phyloP scores from a whole-genome alignment of 2,888 invertebrate species.

The Hypomecis atomaria region DNA sequence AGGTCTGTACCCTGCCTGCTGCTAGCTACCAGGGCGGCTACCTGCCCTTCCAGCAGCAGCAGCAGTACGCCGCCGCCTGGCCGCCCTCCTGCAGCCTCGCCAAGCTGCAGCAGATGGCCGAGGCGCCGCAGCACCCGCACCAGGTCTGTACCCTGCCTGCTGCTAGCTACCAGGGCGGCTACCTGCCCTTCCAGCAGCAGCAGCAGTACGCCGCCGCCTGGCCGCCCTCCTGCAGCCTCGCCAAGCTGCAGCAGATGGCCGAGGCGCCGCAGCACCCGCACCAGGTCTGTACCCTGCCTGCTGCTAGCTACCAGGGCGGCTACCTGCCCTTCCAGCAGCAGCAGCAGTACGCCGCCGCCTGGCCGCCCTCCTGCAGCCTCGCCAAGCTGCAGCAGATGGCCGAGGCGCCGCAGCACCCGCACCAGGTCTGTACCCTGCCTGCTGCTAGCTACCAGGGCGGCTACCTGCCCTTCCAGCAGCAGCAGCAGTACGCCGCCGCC shows the following conservation, averaged over 20 bases:
- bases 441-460: slow-evolving; percentile 71
- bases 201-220: slow-evolving; percentile 76
- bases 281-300: slow-evolving; percentile 53
- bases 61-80: slow-evolving; percentile 76
- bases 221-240: slow-evolving; percentile 90
- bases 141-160: slow-evolving; percentile 52
- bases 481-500: slow-evolving; percentile 75
- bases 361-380: slow-evolving; percentile 89
- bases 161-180: slow-evolving; percentile 74
- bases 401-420: slow-evolving; percentile 83
- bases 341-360: slow-evolving; percentile 75
- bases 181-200: slow-evolving; percentile 79
- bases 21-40: slow-evolving; percentile 76
- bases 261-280: slow-evolving; percentile 83
- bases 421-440: slow-evolving; percentile 54
- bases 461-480: slow-evolving; percentile 79
- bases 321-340: slow-evolving; percentile 80
- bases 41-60: slow-evolving; percentile 79
- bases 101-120: too few relatives aligned
- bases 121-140: slow-evolving; percentile 82
- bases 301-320: slow-evolving; percentile 71
- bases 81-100: slow-evolving; percentile 91
- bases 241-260: slow-evolving; percentile 92
- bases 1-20: slow-evolving; percentile 49
- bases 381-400: slow-evolving; percentile 93